These are phyloP conservation scores for Orthosia gracilis DNA, from an alignment of 2,888 invertebrate genomes.

Conservation along the genomic window DNA sequence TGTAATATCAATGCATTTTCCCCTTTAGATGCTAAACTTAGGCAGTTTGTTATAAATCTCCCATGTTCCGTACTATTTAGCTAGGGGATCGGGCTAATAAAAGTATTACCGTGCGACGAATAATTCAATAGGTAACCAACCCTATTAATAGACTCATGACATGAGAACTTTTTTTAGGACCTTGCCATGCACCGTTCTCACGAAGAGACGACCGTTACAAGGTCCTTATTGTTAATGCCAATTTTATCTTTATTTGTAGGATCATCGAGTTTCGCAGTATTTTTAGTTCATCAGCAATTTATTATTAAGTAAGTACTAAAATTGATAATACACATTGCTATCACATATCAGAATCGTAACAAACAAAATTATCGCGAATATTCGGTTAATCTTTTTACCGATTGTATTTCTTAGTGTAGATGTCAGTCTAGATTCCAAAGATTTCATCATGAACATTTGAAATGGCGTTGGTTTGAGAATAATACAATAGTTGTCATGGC, in stretches of 20 bases:
- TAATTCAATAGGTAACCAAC: slow-evolving; percentile 44
- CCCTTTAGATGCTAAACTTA: slow-evolving; percentile 8
- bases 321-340: slow-evolving; percentile 32
- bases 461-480: slow-evolving; percentile 26
- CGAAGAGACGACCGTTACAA: slow-evolving; percentile 51
- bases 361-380: slow-evolving; percentile 29
- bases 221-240: slow-evolving; percentile 22
- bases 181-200: slow-evolving; percentile 54
- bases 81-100: slow-evolving; percentile 42
- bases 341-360: slow-evolving; percentile 26
- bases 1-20: slow-evolving; percentile 47
- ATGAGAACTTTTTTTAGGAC: slow-evolving; percentile 57
- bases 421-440: slow-evolving; percentile 1
- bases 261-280: background rate
- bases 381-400: slow-evolving; percentile 8
- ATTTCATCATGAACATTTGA: slow-evolving; percentile 18
- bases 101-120: slow-evolving; percentile 31
- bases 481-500: slow-evolving; percentile 44
- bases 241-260: slow-evolving; percentile 21
- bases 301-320: background rate
- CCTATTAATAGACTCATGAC: slow-evolving; percentile 60
- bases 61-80: slow-evolving; percentile 30
- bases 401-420: slow-evolving; percentile 21
- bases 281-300: slow-evolving; percentile 12
- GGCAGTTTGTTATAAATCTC: slow-evolving; percentile 31